phyloP scores from a whole-genome alignment of 2,888 invertebrate genomes.

The Epirrhoe alternata region DNA sequence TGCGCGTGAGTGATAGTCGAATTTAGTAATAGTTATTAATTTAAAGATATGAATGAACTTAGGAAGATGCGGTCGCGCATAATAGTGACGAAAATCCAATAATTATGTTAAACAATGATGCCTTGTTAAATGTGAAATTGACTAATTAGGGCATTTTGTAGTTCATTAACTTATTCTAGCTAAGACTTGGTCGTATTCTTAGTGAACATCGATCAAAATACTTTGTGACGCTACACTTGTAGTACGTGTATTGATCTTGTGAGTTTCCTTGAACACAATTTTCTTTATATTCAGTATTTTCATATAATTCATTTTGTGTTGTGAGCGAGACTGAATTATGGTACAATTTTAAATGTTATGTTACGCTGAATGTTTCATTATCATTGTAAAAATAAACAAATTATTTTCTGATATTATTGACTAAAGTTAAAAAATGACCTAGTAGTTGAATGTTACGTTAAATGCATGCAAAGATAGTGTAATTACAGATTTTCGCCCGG shows the following conservation, averaged over 20 bases:
- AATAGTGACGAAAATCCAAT: slow-evolving; percentile 85
- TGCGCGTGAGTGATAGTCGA: slow-evolving; percentile 81
- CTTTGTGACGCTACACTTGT: slow-evolving; percentile 61
- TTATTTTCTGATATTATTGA: slow-evolving; percentile 75
- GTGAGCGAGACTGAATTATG: slow-evolving; percentile 82
- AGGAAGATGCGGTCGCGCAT: slow-evolving; percentile 85
- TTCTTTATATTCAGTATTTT: slow-evolving; percentile 80
- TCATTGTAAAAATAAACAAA: slow-evolving; percentile 55
- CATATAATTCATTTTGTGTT: slow-evolving; percentile 77
- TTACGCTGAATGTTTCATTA: slow-evolving; percentile 59
- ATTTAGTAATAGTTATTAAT: slow-evolving; percentile 80
- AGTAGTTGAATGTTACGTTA: slow-evolving; percentile 76
- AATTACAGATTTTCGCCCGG: slow-evolving; percentile 83
- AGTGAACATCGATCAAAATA: slow-evolving; percentile 79
- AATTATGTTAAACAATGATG: slow-evolving; percentile 80
- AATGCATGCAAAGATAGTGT: slow-evolving; percentile 79
- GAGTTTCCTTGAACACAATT: slow-evolving; percentile 61
- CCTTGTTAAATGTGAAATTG: slow-evolving; percentile 82
- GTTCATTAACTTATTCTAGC: slow-evolving; percentile 78
- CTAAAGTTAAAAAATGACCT: slow-evolving; percentile 63
- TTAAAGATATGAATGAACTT: slow-evolving; percentile 81
- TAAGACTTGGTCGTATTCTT: slow-evolving; percentile 78
- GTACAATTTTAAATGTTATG: slow-evolving; percentile 76
- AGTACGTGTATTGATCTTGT: slow-evolving; percentile 56
- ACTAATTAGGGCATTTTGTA: slow-evolving; percentile 82